Base-by-base conservation (phyloP, 30 jellyfish, hydroid and myxozoan species). In the Hydractinia echinata region DNA sequence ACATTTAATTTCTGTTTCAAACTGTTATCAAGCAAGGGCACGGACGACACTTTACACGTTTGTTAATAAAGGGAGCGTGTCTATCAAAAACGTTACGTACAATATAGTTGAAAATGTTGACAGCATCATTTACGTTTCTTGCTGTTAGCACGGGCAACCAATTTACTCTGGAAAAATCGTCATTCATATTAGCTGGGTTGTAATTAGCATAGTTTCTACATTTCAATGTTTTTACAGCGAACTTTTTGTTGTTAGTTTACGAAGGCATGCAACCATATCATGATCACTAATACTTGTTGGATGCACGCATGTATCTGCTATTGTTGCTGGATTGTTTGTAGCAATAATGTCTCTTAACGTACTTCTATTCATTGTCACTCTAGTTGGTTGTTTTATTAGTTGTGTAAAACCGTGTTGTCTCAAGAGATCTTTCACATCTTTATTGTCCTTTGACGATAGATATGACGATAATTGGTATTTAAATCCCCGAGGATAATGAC, bases 331-430 rank as follows among this genome's bases (percentile, higher is more conserved):
- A 15, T 18, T 72, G 2, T 4, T 72, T 0, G 81, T 72, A 6
- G 81, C 81, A 14, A 72, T 72, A 30, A 72, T 72, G 2, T 72
- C 81, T 51, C 4, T 72, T 7, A 72, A 44, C 5, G 81, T 8
- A 1, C 51, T 72, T 72, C 72, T 72, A n/a, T 51, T 72, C 2
- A 3, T 72, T 4, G 81, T 72, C 5, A 72, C 7, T 44, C 71
- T 30, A 2, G 81, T 72, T 1, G 81, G 73, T 7, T 4, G 1
- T 72, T 4, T 72, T n/a, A 72, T 64, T 4, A 64, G 19, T 1
- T 64, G 74, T 0, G 0, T 64, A 0, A 64, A 4, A 13, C 74
- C 74, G 4, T 64, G 9, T 64, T 0, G 5, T 0, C 0, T 64
- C 39, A 64, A 64, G 39, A 64, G 3, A 0, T 4, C 4, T 64